phyloP scores from a whole-genome alignment of 64 coral and sea anemone genomes.

The Hydrozoanthus tunicans region DNA sequence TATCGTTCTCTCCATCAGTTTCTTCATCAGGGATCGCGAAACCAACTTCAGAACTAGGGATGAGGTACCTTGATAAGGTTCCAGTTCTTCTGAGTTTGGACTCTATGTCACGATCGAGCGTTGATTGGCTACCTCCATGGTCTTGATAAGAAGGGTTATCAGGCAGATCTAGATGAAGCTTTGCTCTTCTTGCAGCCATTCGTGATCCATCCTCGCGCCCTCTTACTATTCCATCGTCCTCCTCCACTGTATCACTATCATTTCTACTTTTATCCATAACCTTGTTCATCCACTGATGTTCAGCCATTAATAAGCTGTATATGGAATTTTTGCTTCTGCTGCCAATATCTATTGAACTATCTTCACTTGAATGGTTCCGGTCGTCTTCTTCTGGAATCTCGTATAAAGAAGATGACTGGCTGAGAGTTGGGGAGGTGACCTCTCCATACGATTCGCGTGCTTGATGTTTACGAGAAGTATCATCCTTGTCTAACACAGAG shows the following conservation, averaged over 20 bases:
- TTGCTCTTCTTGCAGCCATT: slow-evolving; percentile 52
- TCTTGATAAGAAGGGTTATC: not conserved
- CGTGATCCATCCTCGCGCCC: slow-evolving; percentile 7
- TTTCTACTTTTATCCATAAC: slow-evolving; percentile 19
- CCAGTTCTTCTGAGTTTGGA: slow-evolving; percentile 15
- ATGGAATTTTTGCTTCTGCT: slow-evolving; percentile 3
- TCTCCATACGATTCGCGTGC: not conserved
- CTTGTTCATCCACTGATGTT: slow-evolving; percentile 53
- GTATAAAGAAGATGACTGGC: slow-evolving; percentile 8
- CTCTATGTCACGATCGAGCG: not conserved
- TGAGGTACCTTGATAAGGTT: slow-evolving; percentile 33
- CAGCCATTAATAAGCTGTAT: slow-evolving; percentile 47
- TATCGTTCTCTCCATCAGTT: slow-evolving; percentile 5
- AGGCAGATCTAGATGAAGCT: slow-evolving; percentile 42
- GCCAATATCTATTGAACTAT: not conserved
- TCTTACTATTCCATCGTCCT: not conserved
- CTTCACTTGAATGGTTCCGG: not conserved
- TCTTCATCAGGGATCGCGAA: not conserved
- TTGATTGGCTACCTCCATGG: not conserved
- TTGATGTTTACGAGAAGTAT: not conserved
- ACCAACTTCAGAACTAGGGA: slow-evolving; percentile 13
- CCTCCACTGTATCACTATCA: not conserved
- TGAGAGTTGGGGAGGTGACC: not conserved
- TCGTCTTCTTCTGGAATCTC: slow-evolving; percentile 47
- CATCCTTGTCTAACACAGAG: slow-evolving; percentile 30